A percentile compares a stretch with the other conserved stretches of the same genome.
Conservation (phyloP, 2,797 vertebrate genomes). For the Clamator glandarius region DNA sequence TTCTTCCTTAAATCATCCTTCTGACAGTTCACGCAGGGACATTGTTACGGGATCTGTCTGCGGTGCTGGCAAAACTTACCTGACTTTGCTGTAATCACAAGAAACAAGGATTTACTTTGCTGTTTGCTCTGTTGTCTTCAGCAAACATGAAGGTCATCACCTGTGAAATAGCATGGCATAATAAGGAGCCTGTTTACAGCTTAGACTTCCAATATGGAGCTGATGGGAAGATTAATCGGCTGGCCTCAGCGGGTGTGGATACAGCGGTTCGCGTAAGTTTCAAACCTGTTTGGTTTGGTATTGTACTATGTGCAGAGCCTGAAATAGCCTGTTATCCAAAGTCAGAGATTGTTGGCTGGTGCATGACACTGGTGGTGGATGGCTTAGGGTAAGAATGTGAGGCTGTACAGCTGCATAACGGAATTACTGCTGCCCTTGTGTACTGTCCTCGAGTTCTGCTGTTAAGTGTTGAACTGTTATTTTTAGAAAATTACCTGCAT, state of each 20-base stretch:
- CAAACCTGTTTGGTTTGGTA: not conserved
- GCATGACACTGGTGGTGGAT: accelerated
- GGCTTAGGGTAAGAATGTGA: not conserved
- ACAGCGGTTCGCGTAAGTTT: conserved; percentile 87
- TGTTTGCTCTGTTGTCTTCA: not conserved
- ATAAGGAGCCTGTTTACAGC: conserved; percentile 97
- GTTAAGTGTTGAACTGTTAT: not conserved
- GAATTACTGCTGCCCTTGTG: not conserved
- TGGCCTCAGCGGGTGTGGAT: conserved; percentile 96
- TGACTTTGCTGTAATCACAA: not conserved
- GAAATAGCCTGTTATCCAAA: not conserved
- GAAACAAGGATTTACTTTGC: not conserved
- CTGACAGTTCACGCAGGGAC: not conserved
- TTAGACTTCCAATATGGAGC: conserved; percentile 91
- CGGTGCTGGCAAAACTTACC: not conserved
- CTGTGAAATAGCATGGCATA: conserved; percentile 98
- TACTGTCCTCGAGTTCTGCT: not conserved
- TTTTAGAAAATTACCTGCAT: not conserved
- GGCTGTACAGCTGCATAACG: too few species aligned
- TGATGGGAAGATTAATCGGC: conserved; percentile 83
- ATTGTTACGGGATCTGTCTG: accelerated
- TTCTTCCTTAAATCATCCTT: not conserved
- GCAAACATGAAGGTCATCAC: conserved; percentile 94
- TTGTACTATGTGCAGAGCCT: accelerated
- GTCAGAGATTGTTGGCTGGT: accelerated